Evolutionary conservation across 2,888 invertebrate species (phyloP).

Genomic region (Julus scanicus): DNA sequence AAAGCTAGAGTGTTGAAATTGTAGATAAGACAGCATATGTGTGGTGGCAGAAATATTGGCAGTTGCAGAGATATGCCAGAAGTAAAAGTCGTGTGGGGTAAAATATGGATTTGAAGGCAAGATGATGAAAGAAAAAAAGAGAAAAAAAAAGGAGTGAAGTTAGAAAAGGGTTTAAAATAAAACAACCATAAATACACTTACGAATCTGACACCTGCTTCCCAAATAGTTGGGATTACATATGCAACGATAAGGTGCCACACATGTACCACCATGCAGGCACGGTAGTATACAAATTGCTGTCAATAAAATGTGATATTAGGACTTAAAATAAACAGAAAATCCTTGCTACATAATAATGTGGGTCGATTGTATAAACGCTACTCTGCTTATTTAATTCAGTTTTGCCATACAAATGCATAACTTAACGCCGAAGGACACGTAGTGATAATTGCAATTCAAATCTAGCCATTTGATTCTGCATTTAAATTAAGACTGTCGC

Average conservation of each 20-base stretch:
- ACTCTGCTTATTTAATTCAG: too few relatives aligned
- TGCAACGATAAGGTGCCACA: conserved; percentile 71
- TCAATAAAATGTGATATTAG: background rate
- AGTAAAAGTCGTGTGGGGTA: background rate
- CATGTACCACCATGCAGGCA: conserved; percentile 75
- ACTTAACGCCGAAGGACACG: too few relatives aligned
- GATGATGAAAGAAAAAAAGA: background rate
- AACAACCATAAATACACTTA: conserved; percentile 16
- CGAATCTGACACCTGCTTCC: conserved; percentile 71
- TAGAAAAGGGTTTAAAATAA: conserved; percentile 14
- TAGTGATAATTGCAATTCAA: too few relatives aligned
- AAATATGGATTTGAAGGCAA: background rate
- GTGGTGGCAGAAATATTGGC: background rate
- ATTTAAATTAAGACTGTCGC: background rate
- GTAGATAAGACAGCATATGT: background rate
- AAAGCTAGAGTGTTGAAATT: conserved; percentile 36
- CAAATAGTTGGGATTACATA: conserved; percentile 71
- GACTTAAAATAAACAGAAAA: background rate
- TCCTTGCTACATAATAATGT: background rate
- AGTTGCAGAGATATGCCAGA: background rate
- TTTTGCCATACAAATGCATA: too few relatives aligned
- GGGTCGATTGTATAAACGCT: too few relatives aligned
- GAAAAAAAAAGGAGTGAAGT: background rate
- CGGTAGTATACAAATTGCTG: conserved; percentile 66
- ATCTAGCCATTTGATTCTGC: too few relatives aligned